Evolutionary conservation across 2,888 invertebrate genomes (phyloP), one percentile per base, ranked within the genome.

Genomic region (Sminthurides aquaticus): DNA sequence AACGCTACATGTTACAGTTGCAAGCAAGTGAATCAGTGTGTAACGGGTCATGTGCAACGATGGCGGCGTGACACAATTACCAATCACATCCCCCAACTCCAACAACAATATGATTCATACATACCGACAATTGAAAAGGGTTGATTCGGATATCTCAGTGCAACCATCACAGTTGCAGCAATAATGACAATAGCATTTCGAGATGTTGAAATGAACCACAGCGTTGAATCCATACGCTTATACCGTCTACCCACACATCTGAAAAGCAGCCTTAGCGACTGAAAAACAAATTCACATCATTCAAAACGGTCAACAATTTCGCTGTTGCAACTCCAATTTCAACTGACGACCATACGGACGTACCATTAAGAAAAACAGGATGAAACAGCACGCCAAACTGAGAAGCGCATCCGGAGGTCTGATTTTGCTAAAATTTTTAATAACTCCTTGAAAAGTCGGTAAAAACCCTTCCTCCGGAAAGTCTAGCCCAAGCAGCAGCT

Each of bases 361-460:
- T 81, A 91, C 91, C 79, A 91, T 83, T 78, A 92, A 82, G 27
- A 87, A 75, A 68, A 93, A 82, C 52, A 93, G 81, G 70, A 89
- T 79, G 2, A 83, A 77, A 64, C 91, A 89, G 75, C 91, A 90
- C 8, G 82, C 78, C 49, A 88, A 73, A 11, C 92, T 91, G 75
- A 93, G 81, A 1, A 81, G 78, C 8, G 86, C 83, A 78, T 93
- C 93, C 56, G 87, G 84, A 22, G 83, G 74, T 74, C 84, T 84
- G 0, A 88, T 86, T 49, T 88, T 80, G 22, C 84, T 82, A 58
- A 91, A 82, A 77, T 91, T 86, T 60, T 80, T 78, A 60, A 85
- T 79, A 0, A 91, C 87, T 78, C 89, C 85, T 66, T 81, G 81
- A 28, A 90, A 77, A 1, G 89, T 90, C 72, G 89, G 86, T 52